phyloP scores from a whole-genome alignment of 2,113 vertebrate genomes.

The Spermophilus dauricus region DNA sequence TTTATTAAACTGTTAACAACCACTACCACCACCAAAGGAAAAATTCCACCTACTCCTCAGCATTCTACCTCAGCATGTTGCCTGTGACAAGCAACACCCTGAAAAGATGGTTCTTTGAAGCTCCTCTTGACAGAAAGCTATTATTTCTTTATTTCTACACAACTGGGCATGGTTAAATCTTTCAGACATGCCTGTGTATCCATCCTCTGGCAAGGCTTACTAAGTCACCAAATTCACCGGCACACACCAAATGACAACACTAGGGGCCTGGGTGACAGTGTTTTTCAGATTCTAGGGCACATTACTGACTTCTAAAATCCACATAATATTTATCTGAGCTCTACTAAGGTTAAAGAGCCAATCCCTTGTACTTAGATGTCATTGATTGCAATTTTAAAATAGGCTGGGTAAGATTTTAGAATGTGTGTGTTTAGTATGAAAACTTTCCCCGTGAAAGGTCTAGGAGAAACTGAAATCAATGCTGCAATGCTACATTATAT shows the following conservation, averaged over 20 bases:
- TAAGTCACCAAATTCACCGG: not conserved
- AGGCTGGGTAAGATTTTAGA: conserved; percentile 14
- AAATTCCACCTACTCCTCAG: conserved; percentile 59
- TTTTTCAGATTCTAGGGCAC: conserved; percentile 71
- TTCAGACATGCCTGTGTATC: conserved; percentile 63
- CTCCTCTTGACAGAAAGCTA: conserved; percentile 81
- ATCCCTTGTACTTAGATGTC: not conserved
- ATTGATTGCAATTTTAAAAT: conserved; percentile 53
- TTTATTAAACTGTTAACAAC: not conserved
- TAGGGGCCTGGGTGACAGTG: not conserved
- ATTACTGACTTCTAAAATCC: not conserved
- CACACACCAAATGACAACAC: not conserved
- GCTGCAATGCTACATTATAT: conserved; percentile 68
- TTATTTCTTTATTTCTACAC: conserved; percentile 68
- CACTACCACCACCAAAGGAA: not conserved
- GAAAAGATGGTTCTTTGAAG: conserved; percentile 61
- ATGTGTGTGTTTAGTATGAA: conserved; percentile 55
- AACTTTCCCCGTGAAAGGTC: conserved; percentile 83
- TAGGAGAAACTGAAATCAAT: conserved; percentile 73
- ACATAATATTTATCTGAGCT: not conserved
- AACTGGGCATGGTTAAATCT: conserved; percentile 72
- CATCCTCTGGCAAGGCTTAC: conserved; percentile 11
- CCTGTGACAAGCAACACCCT: conserved; percentile 65
- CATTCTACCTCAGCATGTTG: conserved; percentile 69
- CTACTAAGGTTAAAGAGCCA: conserved; percentile 17